Evolutionary conservation across 2,797 vertebrate species (phyloP).

Genomic region (Buphagus erythrorhynchus): DNA sequence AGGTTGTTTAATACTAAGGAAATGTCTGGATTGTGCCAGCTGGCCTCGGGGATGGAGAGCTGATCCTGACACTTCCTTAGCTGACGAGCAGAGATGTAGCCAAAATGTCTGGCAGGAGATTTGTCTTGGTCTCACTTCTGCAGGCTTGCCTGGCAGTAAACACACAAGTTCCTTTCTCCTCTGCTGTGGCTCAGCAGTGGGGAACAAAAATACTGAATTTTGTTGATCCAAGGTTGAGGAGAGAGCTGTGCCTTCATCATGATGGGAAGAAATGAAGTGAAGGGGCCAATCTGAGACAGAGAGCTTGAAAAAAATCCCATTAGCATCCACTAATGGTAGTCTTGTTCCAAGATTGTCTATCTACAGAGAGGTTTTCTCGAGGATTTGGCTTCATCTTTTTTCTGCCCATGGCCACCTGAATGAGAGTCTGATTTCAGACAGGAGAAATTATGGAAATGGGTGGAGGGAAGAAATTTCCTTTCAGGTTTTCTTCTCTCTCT

Average conservation of each 20-base stretch:
- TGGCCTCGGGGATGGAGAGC: not conserved
- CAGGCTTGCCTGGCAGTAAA: not conserved
- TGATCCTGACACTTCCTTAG: not conserved
- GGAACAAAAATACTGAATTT: not conserved
- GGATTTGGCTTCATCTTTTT: not conserved
- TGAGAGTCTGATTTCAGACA: not conserved
- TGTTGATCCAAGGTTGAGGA: not conserved
- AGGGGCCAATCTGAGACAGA: not conserved
- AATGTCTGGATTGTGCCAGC: not conserved
- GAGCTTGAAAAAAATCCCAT: not conserved
- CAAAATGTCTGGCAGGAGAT: conserved; percentile 1
- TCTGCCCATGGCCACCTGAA: not conserved
- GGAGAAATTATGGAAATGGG: not conserved
- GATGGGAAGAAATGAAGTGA: not conserved
- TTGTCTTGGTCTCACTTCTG: conserved; percentile 20
- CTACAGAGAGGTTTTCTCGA: not conserved
- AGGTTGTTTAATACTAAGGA: not conserved
- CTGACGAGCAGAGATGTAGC: not conserved
- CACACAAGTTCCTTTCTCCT: not conserved
- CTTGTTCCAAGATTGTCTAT: not conserved
- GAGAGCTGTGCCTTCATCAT: not conserved
- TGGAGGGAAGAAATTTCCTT: not conserved
- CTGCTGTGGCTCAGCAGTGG: not conserved
- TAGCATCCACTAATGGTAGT: not conserved
- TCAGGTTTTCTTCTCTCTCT: not conserved